A percentile compares a stretch with the other conserved stretches of the same genome.
Evolutionary conservation across 2,888 invertebrate species (phyloP).

Genomic region (Gastrophysa polygoni): DNA sequence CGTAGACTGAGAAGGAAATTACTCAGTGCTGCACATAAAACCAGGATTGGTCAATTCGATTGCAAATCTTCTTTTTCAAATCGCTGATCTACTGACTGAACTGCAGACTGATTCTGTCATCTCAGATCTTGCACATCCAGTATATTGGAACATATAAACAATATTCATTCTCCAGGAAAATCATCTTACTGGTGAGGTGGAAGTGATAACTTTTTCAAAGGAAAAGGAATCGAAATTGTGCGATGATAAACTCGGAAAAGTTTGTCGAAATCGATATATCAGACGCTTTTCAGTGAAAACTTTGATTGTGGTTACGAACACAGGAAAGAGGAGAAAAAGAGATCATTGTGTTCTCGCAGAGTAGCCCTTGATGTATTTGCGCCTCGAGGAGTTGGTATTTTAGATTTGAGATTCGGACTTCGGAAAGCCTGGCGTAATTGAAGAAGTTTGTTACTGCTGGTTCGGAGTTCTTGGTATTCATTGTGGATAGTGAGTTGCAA

Average conservation of each 20-base stretch:
- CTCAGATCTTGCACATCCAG: too few relatives aligned
- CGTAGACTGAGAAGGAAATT: too few relatives aligned
- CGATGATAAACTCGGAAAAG: neutral
- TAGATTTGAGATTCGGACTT: neutral
- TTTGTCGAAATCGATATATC: neutral
- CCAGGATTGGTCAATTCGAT: too few relatives aligned
- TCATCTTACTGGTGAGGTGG: too few relatives aligned
- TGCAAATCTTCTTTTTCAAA: too few relatives aligned
- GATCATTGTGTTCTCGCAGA: neutral
- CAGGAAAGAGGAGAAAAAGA: neutral
- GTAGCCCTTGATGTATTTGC: neutral
- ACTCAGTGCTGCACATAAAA: too few relatives aligned
- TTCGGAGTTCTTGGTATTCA: neutral
- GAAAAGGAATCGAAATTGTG: neutral
- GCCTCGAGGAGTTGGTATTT: neutral
- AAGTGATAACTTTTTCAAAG: neutral
- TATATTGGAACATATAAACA: too few relatives aligned
- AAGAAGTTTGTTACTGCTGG: neutral
- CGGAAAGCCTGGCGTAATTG: neutral
- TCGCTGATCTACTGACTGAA: too few relatives aligned
- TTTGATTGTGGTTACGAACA: neutral
- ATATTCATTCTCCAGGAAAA: too few relatives aligned
- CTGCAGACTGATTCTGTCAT: too few relatives aligned
- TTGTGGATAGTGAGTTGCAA: too few relatives aligned
- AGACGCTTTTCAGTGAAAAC: neutral